Evolutionary conservation across 1,140 invertebrate species (phyloP).

Genomic region (Zeugodacus cucurbitae): DNA sequence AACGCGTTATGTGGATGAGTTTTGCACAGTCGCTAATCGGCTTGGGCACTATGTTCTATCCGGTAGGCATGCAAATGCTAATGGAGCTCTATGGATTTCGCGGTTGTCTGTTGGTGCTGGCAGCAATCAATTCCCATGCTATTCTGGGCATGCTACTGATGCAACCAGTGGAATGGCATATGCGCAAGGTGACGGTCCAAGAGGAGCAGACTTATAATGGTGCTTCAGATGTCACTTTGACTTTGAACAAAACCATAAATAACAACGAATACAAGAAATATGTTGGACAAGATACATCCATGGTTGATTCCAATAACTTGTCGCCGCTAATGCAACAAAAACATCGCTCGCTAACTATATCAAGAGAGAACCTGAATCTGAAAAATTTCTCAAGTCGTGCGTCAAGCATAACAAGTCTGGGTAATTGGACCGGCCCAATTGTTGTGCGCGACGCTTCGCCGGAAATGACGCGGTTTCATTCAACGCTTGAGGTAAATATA

Average conservation of each 20-base stretch:
- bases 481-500: not conserved
- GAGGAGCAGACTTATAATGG: not conserved
- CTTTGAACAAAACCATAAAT: no score
- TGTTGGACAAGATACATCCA: not conserved
- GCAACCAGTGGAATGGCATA: constrained; percentile 77
- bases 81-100: constrained; percentile 71
- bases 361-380: constrained; percentile 38
- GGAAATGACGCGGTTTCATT: constrained; percentile 51
- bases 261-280: not conserved
- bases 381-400: constrained; percentile 51
- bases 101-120: constrained; percentile 72
- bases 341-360: not conserved
- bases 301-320: not conserved
- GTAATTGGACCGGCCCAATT: constrained; percentile 64
- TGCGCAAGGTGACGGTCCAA: constrained; percentile 65
- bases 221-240: no score
- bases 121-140: constrained; percentile 72
- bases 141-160: constrained; percentile 74
- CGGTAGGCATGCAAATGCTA: constrained; percentile 68
- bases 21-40: constrained; percentile 71
- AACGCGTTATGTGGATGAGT: constrained; percentile 72
- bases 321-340: not conserved
- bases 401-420: constrained; percentile 64
- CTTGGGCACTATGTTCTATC: constrained; percentile 70
- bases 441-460: constrained; percentile 60